These are phyloP conservation scores for Aleiodes testaceus DNA, from an alignment of 2,888 invertebrate genomes.

Conservation along the genomic window DNA sequence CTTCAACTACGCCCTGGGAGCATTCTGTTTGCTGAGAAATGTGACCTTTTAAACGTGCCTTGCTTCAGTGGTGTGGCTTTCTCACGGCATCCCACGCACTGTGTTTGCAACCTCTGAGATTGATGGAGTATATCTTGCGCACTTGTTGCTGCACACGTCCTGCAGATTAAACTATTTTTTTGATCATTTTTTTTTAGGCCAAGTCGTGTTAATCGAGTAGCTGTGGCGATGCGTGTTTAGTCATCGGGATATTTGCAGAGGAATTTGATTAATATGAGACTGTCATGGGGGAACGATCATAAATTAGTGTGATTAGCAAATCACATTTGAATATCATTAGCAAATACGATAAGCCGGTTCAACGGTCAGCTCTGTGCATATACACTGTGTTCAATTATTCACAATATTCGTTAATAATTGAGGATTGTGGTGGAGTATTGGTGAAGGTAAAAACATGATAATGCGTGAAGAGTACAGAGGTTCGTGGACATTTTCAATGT, in stretches of 20 bases:
- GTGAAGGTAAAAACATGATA: neutral
- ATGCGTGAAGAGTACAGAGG: neutral
- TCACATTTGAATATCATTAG: conserved; percentile 33
- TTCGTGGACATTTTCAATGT: conserved; percentile 6
- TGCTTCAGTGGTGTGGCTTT: conserved; percentile 53
- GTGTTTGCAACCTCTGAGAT: conserved; percentile 49
- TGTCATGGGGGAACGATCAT: conserved; percentile 30
- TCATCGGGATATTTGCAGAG: neutral
- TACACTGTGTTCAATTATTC: no score
- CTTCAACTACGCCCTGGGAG: conserved; percentile 23
- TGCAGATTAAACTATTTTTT: conserved; percentile 2
- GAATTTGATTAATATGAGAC: conserved; percentile 35
- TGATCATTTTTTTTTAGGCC: neutral
- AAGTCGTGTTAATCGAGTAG: neutral
- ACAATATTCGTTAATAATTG: no score
- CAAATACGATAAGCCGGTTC: conserved; percentile 26
- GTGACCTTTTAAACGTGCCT: conserved; percentile 64
- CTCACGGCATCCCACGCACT: conserved; percentile 61
- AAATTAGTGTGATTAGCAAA: conserved; percentile 40
- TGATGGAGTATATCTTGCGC: conserved; percentile 61
- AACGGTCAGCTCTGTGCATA: neutral
- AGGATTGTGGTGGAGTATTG: no score
- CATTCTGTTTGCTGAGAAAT: conserved; percentile 58
- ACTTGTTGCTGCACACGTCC: conserved; percentile 35
- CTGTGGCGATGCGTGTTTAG: no score